Percentiles rank a stretch among this genome's conserved stretches.
Evolutionary conservation across 2,888 invertebrate species (phyloP).

Genomic region (Xestia c-nigrum): DNA sequence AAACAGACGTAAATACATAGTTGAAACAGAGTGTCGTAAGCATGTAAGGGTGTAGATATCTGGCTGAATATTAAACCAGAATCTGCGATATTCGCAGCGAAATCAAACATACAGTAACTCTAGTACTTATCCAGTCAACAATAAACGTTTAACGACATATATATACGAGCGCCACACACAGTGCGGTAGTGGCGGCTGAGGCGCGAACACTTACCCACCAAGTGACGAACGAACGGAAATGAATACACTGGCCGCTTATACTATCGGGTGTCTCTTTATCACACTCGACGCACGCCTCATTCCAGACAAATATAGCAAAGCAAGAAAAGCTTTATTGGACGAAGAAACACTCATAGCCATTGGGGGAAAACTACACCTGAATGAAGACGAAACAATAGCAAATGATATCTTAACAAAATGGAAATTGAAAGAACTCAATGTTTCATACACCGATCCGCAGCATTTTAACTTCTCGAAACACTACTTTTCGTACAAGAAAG

Average conservation of each 20-base stretch:
- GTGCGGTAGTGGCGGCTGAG: slow-evolving; percentile 49
- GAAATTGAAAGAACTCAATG: slow-evolving; percentile 88
- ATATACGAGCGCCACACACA: slow-evolving; percentile 46
- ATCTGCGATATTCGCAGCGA: slow-evolving; percentile 9
- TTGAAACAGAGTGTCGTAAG: too few species aligned
- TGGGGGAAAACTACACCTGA: slow-evolving; percentile 88
- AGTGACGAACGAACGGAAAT: slow-evolving; percentile 47
- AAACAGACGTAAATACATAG: too few species aligned
- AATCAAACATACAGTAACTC: slow-evolving; percentile 41
- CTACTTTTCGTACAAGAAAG: slow-evolving; percentile 91
- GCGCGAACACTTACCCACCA: slow-evolving; percentile 47
- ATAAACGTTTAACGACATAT: slow-evolving; percentile 59
- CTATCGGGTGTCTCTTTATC: slow-evolving; percentile 66
- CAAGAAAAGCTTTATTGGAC: slow-evolving; percentile 73
- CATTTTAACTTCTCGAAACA: slow-evolving; percentile 92
- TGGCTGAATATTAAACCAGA: neutral
- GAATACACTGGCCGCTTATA: slow-evolving; percentile 52
- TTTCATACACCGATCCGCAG: slow-evolving; percentile 85
- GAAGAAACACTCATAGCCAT: slow-evolving; percentile 86
- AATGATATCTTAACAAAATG: slow-evolving; percentile 91
- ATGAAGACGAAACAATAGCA: slow-evolving; percentile 85
- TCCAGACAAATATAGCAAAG: slow-evolving; percentile 69
- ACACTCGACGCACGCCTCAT: slow-evolving; percentile 67
- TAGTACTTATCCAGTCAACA: slow-evolving; percentile 45
- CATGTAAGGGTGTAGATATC: neutral